Percentiles rank a stretch among this genome's conserved stretches.
phyloP scores from a whole-genome alignment of 2,113 vertebrate species.

The Peromyscus leucopus region DNA sequence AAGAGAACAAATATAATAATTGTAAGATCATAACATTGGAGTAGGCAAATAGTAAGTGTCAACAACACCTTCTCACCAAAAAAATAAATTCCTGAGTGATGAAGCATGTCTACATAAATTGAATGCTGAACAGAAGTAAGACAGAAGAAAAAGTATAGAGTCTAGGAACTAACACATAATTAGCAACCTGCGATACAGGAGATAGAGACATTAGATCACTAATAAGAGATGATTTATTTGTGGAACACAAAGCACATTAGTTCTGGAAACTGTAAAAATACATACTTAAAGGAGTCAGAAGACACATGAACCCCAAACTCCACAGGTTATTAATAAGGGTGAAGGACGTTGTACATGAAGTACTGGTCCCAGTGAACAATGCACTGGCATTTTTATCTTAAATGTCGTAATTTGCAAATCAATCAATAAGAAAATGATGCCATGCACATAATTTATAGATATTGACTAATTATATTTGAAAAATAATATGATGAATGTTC shows the following conservation, averaged over 20 bases:
- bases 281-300: neutral
- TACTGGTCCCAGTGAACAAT: neutral
- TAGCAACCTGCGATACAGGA: neutral
- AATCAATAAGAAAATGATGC: neutral
- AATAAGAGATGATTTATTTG: neutral
- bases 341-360: neutral
- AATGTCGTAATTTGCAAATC: neutral
- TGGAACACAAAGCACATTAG: neutral
- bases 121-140: neutral
- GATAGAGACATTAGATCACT: neutral
- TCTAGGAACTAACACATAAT: neutral
- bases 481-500: neutral
- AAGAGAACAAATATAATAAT: neutral
- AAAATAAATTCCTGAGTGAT: neutral
- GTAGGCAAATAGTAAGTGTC: neutral
- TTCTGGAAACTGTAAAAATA: neutral
- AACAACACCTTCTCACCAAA: neutral
- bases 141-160: neutral
- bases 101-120: neutral
- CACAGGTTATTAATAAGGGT: neutral
- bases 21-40: neutral
- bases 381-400: neutral
- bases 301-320: neutral
- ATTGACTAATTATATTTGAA: neutral
- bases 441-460: neutral